These are phyloP conservation scores for Podocnemis expansa DNA, from an alignment of 2,113 vertebrate species.

Conservation along the genomic window DNA sequence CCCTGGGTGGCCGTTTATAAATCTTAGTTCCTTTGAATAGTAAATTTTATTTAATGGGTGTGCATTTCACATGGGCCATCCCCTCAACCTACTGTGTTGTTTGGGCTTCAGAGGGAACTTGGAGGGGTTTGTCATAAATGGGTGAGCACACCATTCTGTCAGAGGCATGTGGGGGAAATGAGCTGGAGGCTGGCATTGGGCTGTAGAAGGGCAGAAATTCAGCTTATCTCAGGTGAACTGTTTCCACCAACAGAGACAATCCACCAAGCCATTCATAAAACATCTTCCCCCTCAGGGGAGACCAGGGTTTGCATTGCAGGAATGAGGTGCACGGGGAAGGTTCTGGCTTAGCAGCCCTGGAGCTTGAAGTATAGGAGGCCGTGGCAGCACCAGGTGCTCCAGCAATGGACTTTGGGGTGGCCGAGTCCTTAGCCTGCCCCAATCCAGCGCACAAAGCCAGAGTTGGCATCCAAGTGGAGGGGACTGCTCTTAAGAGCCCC, in stretches of 20 bases:
- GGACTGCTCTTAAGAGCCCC: neutral
- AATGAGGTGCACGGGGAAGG: neutral
- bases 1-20: neutral
- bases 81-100: neutral
- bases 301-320: neutral
- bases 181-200: neutral
- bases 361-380: neutral
- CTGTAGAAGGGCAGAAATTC: neutral
- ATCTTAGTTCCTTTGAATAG: neutral
- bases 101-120: neutral
- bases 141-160: neutral
- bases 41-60: neutral
- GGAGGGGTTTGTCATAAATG: neutral
- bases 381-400: neutral
- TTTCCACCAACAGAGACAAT: neutral
- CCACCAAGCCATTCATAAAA: neutral
- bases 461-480: neutral
- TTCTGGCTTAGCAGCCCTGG: neutral
- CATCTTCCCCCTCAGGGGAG: rapidly evolving
- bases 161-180: neutral
- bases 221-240: neutral
- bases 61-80: neutral
- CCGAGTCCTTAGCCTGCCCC: neutral
- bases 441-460: neutral
- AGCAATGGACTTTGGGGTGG: neutral